Percentiles rank a stretch among this genome's conserved stretches.
Evolutionary conservation across 2,113 vertebrate species (phyloP).

Genomic region (Scopus umbretta): DNA sequence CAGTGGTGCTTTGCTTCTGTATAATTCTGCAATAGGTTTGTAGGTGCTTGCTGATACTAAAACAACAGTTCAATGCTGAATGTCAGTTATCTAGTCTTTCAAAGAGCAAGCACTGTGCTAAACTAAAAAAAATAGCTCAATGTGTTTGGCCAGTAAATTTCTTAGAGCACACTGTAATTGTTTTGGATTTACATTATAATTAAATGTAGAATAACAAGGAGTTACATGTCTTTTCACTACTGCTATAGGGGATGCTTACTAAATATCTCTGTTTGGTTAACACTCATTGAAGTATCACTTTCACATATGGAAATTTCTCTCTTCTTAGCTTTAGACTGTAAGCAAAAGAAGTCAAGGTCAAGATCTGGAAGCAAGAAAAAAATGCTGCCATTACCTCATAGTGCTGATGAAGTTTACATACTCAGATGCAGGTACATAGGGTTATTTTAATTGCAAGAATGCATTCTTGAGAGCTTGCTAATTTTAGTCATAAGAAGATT

Average conservation of each 20-base stretch:
- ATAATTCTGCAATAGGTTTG: neutral
- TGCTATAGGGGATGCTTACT: neutral
- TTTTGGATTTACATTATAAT: neutral
- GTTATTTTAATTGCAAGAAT: neutral
- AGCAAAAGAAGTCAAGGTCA: constrained; percentile 90
- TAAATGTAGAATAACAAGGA: neutral
- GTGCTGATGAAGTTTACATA: constrained; percentile 94
- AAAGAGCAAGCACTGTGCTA: neutral
- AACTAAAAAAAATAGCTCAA: neutral
- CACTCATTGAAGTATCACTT: constrained; percentile 17
- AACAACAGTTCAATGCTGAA: neutral
- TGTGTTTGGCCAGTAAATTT: neutral
- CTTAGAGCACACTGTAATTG: neutral
- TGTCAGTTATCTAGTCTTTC: neutral
- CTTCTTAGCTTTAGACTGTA: constrained; percentile 87
- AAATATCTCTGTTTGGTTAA: constrained; percentile 5
- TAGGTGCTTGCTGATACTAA: neutral
- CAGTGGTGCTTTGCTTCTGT: neutral
- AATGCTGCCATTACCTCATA: constrained; percentile 84
- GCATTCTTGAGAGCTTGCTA: neutral
- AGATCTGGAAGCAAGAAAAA: constrained; percentile 91
- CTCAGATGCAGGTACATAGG: constrained; percentile 89
- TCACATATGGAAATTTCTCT: constrained; percentile 47
- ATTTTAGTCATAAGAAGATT: neutral
- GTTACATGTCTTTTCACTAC: neutral